Conservation (phyloP, 2,113 vertebrate species). For the Tichodroma muraria region DNA sequence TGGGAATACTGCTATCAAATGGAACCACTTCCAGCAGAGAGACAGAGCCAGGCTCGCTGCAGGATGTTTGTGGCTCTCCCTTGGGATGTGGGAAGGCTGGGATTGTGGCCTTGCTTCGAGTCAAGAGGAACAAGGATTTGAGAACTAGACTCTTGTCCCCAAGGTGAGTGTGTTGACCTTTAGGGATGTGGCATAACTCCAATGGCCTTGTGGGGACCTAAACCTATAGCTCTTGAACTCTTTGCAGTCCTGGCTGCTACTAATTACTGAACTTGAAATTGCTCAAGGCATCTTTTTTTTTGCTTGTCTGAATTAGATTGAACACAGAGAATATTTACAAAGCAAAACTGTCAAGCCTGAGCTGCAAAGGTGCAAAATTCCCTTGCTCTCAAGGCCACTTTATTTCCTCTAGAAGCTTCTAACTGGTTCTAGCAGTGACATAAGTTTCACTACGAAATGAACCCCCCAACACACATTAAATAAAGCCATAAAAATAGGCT, state of each 20-base stretch:
- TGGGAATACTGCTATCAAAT: background rate
- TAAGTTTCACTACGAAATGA: background rate
- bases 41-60: background rate
- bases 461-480: background rate
- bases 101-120: background rate
- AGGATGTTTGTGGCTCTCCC: background rate
- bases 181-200: background rate
- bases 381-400: background rate
- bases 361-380: background rate
- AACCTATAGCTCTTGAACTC: background rate
- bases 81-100: background rate
- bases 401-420: background rate
- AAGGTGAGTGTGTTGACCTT: slow-evolving; percentile 18
- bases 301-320: background rate
- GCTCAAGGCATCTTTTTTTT: background rate
- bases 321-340: background rate
- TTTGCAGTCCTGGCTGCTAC: background rate
- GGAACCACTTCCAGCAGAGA: background rate
- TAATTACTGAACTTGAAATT: background rate
- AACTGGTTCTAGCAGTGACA: background rate
- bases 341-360: background rate
- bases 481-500: background rate
- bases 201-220: background rate
- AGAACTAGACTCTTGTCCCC: background rate
- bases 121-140: background rate